A percentile compares a stretch with the other conserved stretches of the same genome.
Conservation (phyloP, 2,888 invertebrate genomes). For the Eurois occulta region DNA sequence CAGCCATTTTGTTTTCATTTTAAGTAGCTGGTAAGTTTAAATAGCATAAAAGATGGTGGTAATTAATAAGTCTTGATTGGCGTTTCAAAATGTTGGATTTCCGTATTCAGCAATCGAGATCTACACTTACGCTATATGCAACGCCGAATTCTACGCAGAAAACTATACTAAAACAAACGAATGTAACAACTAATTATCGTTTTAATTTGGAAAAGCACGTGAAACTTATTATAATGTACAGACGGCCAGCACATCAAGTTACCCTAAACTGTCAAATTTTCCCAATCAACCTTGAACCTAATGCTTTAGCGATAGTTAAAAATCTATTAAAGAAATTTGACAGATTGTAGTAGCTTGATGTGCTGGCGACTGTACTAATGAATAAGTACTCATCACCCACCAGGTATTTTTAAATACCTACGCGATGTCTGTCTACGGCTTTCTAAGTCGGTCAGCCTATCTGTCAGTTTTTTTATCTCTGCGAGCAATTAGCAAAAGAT, state of each 20-base stretch:
- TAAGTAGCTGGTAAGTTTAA: background rate
- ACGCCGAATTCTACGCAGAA: background rate
- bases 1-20: background rate
- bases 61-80: background rate
- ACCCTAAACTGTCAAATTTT: too few species aligned
- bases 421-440: conserved; percentile 14
- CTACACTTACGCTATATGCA: background rate
- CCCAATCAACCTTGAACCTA: too few species aligned
- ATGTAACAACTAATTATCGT: background rate
- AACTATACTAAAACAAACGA: too few species aligned
- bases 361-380: too few species aligned
- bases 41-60: background rate
- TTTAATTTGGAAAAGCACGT: conserved; percentile 1
- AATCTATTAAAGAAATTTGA: too few species aligned
- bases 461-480: conserved; percentile 3
- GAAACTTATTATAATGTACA: conserved; percentile 12
- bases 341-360: too few species aligned
- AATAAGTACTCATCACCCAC: conserved; percentile 3
- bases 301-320: too few species aligned
- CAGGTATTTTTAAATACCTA: conserved; percentile 29
- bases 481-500: conserved; percentile 43
- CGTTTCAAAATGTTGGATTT: background rate
- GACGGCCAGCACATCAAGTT: too few species aligned
- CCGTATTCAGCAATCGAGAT: background rate
- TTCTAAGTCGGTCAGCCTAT: conserved; percentile 38